These are phyloP conservation scores for Junco hyemalis DNA, from an alignment of 2,113 vertebrate genomes.

Conservation along the genomic window DNA sequence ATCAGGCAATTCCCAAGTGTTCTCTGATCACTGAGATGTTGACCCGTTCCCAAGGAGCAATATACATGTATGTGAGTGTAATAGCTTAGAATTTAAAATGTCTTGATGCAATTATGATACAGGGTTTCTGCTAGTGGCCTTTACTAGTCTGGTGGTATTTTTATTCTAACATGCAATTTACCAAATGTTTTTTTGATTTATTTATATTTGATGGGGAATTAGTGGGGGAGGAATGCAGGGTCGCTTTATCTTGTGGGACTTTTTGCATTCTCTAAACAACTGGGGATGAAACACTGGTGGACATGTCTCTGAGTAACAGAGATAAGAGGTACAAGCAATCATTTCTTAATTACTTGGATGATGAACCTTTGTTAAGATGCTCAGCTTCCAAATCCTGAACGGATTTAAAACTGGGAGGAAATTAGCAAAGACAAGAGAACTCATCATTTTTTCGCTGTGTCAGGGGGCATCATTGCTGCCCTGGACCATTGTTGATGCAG, in stretches of 20 bases:
- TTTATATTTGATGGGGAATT: background rate
- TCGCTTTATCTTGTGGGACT: background rate
- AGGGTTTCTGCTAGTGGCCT: background rate
- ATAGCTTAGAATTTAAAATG: background rate
- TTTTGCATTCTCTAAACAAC: background rate
- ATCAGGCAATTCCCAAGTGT: background rate
- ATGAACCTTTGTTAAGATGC: background rate
- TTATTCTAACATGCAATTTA: background rate
- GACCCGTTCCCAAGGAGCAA: background rate
- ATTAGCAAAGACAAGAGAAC: background rate
- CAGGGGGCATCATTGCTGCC: background rate
- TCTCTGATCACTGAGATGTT: background rate
- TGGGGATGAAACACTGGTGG: background rate
- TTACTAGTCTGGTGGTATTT: background rate
- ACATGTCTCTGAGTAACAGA: background rate
- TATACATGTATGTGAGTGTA: background rate
- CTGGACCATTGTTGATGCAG: background rate
- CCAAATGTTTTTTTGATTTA: background rate
- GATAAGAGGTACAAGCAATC: background rate
- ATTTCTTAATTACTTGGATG: background rate
- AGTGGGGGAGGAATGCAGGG: background rate
- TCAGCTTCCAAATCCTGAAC: background rate
- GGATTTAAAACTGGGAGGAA: background rate
- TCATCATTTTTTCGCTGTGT: background rate
- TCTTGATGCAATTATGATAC: background rate